Percentiles rank a stretch among this genome's conserved stretches.
Conservation (phyloP, 2,113 vertebrate species). For the Tragelaphus scriptus region DNA sequence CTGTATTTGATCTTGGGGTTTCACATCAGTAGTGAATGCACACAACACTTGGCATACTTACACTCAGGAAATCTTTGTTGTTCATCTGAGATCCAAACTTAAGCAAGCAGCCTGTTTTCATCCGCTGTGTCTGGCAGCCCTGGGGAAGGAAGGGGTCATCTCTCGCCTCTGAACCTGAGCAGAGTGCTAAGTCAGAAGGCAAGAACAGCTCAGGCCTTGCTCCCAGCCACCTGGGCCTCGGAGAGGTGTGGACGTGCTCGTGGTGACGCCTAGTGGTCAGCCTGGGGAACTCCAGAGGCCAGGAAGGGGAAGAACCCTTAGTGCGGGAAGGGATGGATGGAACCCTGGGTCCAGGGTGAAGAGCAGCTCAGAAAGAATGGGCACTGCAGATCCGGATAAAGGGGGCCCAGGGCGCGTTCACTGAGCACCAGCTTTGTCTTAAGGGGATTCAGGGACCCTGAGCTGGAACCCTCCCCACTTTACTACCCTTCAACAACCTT, state of each 20-base stretch:
- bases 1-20: background rate
- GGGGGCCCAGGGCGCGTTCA: fast-evolving
- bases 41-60: background rate
- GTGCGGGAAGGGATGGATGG: background rate
- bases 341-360: background rate
- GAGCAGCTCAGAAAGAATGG: background rate
- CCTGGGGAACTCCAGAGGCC: background rate
- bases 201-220: background rate
- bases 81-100: background rate
- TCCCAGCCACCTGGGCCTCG: background rate
- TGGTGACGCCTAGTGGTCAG: background rate
- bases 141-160: no score
- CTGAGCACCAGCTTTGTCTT: background rate
- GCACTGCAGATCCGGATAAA: background rate
- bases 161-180: background rate
- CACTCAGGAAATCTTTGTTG: background rate
- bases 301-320: background rate
- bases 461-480: background rate
- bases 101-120: background rate
- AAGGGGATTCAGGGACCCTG: background rate
- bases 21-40: background rate
- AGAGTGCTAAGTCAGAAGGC: background rate
- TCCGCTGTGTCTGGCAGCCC: background rate
- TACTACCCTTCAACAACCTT: no score
- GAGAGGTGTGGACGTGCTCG: background rate